Evolutionary conservation across 1,140 invertebrate genomes (phyloP).

Genomic region (Drosophila rhopaloa): DNA sequence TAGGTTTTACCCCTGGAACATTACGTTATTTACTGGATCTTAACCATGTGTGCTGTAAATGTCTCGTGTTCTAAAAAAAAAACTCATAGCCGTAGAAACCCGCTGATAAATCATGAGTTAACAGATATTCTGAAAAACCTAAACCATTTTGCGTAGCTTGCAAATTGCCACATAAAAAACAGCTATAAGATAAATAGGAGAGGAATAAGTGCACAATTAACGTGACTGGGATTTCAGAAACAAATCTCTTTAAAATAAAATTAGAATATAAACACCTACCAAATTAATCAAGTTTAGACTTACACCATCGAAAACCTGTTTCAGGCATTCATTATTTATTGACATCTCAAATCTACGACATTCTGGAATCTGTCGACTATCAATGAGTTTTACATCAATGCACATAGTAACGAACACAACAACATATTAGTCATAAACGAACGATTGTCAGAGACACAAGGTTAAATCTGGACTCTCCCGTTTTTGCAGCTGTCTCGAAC

Average conservation of each 20-base stretch:
- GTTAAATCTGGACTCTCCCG: slow-evolving; percentile 38
- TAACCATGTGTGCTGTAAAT: slow-evolving; percentile 14
- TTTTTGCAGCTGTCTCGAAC: slow-evolving; percentile 18
- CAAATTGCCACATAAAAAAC: slow-evolving; percentile 14
- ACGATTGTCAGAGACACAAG: slow-evolving; percentile 13
- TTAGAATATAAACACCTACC: background rate
- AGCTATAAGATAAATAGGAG: slow-evolving; percentile 3
- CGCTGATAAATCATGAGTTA: slow-evolving; percentile 14
- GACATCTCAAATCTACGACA: slow-evolving; percentile 17
- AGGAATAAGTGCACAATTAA: slow-evolving; percentile 5
- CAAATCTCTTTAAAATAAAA: background rate
- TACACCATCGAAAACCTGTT: slow-evolving; percentile 23
- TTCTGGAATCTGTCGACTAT: slow-evolving; percentile 22
- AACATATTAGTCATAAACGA: slow-evolving; percentile 38
- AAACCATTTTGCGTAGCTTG: slow-evolving; percentile 6
- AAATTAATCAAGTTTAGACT: background rate
- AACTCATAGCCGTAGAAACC: slow-evolving; percentile 7
- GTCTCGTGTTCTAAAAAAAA: slow-evolving; percentile 12
- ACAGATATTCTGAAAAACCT: slow-evolving; percentile 12
- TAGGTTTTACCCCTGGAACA: slow-evolving; percentile 31
- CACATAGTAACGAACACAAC: slow-evolving; percentile 11
- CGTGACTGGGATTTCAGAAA: slow-evolving; percentile 10
- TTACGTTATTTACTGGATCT: slow-evolving; percentile 30
- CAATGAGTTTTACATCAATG: slow-evolving; percentile 41
- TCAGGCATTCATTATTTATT: slow-evolving; percentile 16